These are phyloP conservation scores for Amphiura filiformis DNA, from an alignment of 35 echinoderm and acorn worm genomes.

Conservation along the genomic window DNA sequence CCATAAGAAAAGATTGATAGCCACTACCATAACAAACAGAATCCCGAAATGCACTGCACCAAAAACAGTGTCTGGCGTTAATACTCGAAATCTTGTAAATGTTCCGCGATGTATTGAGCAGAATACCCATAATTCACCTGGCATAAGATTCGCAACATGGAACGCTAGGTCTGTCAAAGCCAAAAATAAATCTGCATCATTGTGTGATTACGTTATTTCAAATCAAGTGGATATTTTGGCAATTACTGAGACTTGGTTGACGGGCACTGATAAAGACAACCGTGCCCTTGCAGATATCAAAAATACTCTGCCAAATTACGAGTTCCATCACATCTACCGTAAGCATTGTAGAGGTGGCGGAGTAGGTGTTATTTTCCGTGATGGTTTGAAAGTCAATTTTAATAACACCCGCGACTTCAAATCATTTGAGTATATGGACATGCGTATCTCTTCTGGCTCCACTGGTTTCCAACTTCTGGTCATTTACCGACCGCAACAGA, in stretches of 20 bases:
- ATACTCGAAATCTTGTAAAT: not conserved
- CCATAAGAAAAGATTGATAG: not conserved
- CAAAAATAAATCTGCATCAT: not conserved
- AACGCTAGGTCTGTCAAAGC: not conserved
- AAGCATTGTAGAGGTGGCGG: not conserved
- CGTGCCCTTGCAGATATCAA: not conserved
- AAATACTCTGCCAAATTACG: not conserved
- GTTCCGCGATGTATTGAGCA: not conserved
- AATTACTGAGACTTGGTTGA: conserved; percentile 12
- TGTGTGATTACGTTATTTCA: not conserved
- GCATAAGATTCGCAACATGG: not conserved
- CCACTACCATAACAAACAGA: not conserved
- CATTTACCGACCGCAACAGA: not conserved
- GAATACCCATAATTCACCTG: not conserved
- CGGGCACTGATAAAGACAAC: not conserved
- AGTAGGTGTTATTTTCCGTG: not conserved
- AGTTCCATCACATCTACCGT: not conserved
- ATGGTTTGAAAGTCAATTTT: not conserved
- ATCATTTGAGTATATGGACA: not conserved
- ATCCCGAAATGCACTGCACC: not conserved
- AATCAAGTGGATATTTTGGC: not conserved
- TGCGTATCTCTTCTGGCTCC: not conserved
- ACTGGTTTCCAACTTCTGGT: not conserved
- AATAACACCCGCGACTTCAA: not conserved
- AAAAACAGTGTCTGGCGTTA: not conserved